Evolutionary conservation across 2,888 invertebrate genomes (phyloP).

Genomic region (Teinopalpus imperialis): DNA sequence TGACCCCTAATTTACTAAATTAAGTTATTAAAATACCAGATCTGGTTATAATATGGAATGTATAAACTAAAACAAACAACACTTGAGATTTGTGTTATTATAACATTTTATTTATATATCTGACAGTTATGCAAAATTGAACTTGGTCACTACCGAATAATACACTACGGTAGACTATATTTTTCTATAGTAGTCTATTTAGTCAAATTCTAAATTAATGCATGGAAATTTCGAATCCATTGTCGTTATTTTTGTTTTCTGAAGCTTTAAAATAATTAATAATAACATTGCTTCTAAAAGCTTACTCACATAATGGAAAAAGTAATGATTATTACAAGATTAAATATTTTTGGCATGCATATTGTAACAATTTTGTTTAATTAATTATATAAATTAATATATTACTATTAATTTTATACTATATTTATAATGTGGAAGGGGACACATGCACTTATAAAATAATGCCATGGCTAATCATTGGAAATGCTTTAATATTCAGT

Average conservation of each 20-base stretch:
- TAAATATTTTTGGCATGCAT: conserved; percentile 1
- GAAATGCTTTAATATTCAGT: neutral
- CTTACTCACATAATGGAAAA: neutral
- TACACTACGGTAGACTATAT: neutral
- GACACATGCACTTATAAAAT: neutral
- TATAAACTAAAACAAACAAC: neutral
- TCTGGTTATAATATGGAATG: too few relatives aligned
- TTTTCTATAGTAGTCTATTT: too few relatives aligned
- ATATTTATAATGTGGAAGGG: neutral
- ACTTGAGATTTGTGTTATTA: neutral
- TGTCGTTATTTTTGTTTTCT: too few relatives aligned
- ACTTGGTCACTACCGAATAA: neutral
- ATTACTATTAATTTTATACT: neutral
- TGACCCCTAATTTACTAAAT: too few relatives aligned
- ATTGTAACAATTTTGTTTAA: neutral
- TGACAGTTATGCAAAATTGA: neutral
- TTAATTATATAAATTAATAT: neutral
- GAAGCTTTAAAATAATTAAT: too few relatives aligned
- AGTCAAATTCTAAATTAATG: too few relatives aligned
- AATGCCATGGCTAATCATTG: neutral
- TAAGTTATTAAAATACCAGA: too few relatives aligned
- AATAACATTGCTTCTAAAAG: neutral
- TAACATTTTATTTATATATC: neutral
- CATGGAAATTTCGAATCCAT: too few relatives aligned
- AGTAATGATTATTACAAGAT: neutral